Percentiles rank a stretch among this genome's conserved stretches.
Conservation (phyloP, 2,113 vertebrate genomes). For the Platysteira castanea region DNA sequence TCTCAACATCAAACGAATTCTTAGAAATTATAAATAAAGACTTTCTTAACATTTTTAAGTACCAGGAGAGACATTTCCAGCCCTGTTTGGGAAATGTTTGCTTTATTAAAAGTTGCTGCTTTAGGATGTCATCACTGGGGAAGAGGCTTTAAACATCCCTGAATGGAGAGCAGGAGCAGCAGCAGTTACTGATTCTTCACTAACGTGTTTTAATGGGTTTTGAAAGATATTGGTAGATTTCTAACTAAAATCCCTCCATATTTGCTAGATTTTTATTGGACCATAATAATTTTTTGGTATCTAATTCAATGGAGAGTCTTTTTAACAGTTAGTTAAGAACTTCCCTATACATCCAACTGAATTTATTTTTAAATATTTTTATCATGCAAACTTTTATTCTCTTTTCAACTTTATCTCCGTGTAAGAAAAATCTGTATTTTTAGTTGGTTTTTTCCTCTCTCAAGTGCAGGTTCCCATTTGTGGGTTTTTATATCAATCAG, state of each 20-base stretch:
- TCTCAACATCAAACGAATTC: not conserved
- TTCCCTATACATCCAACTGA: not conserved
- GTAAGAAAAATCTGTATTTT: not conserved
- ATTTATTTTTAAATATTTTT: not conserved
- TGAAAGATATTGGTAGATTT: not conserved
- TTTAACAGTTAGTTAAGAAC: not conserved
- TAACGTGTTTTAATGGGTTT: not conserved
- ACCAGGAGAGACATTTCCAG: not conserved
- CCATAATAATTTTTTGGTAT: not conserved
- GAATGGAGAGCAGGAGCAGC: conserved; percentile 9
- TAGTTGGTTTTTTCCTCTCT: rapidly evolving
- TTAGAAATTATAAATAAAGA: not conserved
- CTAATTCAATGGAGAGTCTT: not conserved
- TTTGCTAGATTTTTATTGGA: not conserved
- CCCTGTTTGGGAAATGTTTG: not conserved
- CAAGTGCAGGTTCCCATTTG: not conserved
- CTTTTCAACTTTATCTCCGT: not conserved
- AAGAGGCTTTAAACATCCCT: conserved; percentile 31
- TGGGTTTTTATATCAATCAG: not conserved
- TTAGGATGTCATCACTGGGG: not conserved
- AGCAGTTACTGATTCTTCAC: conserved; percentile 25
- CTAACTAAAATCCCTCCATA: not conserved
- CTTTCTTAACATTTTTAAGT: not conserved
- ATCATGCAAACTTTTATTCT: not conserved
- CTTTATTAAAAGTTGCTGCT: conserved; percentile 35